Evolutionary conservation across 2,113 vertebrate species (phyloP).

Genomic region (Embiotoca jacksoni): DNA sequence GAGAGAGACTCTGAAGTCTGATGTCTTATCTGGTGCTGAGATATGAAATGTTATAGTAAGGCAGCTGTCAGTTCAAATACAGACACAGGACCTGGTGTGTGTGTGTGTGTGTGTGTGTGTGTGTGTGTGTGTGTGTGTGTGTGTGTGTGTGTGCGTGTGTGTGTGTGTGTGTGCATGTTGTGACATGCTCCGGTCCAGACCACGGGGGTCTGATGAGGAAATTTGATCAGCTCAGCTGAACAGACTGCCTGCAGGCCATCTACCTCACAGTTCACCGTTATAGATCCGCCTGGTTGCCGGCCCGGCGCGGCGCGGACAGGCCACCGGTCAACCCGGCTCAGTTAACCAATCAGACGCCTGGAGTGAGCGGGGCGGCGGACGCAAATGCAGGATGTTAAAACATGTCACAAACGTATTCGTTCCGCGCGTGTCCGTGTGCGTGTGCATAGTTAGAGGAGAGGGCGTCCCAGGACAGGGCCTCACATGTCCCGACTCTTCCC

Average conservation of each 20-base stretch:
- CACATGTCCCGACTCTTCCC: conserved; percentile 19
- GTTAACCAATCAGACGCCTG: conserved; percentile 37
- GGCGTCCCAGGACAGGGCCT: conserved; percentile 41
- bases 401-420: conserved; percentile 25
- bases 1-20: conserved; percentile 48
- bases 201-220: conserved; percentile 63
- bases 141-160: too few relatives aligned
- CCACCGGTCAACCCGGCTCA: conserved; percentile 14
- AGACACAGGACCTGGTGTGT: conserved; percentile 61
- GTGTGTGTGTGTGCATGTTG: conserved; percentile 2
- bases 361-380: neutral
- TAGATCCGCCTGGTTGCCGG: conserved; percentile 53
- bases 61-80: conserved; percentile 83
- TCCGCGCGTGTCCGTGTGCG: neutral
- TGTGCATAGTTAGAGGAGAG: conserved; percentile 60
- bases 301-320: conserved; percentile 21
- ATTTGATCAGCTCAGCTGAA: conserved; percentile 65
- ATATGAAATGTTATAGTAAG: conserved; percentile 80
- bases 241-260: conserved; percentile 56
- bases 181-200: conserved; percentile 60
- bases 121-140: neutral
- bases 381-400: conserved; percentile 20
- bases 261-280: conserved; percentile 45
- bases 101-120: conserved; percentile 28
- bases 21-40: conserved; percentile 52